Conservation (phyloP, 2,113 vertebrate genomes). For the Caracal caracal region DNA sequence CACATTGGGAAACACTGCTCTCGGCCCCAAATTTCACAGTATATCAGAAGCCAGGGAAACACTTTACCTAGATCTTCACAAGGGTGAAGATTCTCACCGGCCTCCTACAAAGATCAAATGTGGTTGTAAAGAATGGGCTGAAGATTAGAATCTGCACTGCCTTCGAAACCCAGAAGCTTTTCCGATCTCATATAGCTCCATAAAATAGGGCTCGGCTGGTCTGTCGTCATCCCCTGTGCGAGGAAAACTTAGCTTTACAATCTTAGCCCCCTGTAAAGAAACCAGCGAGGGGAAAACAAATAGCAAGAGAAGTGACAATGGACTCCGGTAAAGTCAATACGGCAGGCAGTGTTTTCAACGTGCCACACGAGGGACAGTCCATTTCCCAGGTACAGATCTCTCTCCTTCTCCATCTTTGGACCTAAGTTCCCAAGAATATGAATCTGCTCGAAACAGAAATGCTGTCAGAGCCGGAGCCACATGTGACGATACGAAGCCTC, state of each 20-base stretch:
- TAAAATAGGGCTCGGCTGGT: not conserved
- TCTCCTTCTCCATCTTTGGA: conserved; percentile 30
- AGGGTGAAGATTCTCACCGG: conserved; percentile 52
- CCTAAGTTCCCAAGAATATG: not conserved
- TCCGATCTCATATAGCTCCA: not conserved
- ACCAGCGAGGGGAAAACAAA: not conserved
- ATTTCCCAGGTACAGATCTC: conserved; percentile 1
- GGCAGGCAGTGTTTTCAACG: not conserved
- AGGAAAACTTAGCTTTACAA: not conserved
- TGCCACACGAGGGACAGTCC: not conserved
- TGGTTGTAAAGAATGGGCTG: conserved; percentile 39
- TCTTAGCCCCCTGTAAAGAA: conserved; percentile 45
- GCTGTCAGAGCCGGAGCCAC: conserved; percentile 36
- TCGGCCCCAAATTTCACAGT: conserved; percentile 52
- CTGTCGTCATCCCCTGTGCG: not conserved
- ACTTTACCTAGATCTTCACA: conserved; percentile 59
- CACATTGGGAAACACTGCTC: conserved; percentile 41
- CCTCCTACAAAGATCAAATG: conserved; percentile 54
- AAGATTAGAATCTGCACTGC: conserved; percentile 53
- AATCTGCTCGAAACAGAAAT: conserved; percentile 42
- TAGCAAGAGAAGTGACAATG: not conserved
- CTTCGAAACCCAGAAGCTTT: conserved; percentile 55
- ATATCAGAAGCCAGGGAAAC: conserved; percentile 29
- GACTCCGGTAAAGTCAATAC: not conserved
- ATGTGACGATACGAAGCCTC: not conserved